phyloP scores from a whole-genome alignment of 2,113 vertebrate genomes.

The Centropus unirufus region DNA sequence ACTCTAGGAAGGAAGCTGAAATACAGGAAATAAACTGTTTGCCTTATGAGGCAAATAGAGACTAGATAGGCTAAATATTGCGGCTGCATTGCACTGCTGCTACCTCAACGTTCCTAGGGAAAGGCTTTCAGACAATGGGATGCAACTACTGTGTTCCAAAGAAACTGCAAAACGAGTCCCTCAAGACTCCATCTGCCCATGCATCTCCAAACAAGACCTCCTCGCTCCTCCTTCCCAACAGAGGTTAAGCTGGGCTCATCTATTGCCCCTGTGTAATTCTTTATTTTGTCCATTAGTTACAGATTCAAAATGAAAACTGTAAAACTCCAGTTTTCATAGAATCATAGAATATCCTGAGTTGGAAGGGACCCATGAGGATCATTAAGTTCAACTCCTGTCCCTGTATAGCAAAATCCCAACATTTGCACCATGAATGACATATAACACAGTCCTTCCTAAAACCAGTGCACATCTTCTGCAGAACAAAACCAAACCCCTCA shows the following conservation, averaged over 20 bases:
- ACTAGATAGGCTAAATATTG: background rate
- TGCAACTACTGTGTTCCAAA: background rate
- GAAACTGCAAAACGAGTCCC: conserved; percentile 2
- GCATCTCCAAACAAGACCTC: background rate
- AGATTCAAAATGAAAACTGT: background rate
- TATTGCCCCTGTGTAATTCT: background rate
- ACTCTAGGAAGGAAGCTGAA: background rate
- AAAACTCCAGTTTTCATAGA: background rate
- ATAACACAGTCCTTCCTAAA: background rate
- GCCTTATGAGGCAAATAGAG: conserved; percentile 18
- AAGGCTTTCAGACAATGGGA: background rate
- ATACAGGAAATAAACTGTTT: conserved; percentile 16
- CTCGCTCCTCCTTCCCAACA: background rate
- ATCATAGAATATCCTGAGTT: too few species aligned
- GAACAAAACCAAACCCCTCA: background rate
- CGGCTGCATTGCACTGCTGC: background rate
- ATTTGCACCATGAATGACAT: too few species aligned
- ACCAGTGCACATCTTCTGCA: background rate
- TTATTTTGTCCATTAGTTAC: background rate
- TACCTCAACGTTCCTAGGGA: background rate
- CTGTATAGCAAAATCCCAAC: too few species aligned
- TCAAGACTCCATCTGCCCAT: background rate
- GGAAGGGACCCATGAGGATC: too few species aligned
- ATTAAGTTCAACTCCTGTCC: too few species aligned
- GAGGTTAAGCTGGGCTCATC: background rate